A percentile compares a stretch with the other conserved stretches of the same genome.
Evolutionary conservation across 2,888 invertebrate genomes (phyloP).

Genomic region (Lithodes maja): DNA sequence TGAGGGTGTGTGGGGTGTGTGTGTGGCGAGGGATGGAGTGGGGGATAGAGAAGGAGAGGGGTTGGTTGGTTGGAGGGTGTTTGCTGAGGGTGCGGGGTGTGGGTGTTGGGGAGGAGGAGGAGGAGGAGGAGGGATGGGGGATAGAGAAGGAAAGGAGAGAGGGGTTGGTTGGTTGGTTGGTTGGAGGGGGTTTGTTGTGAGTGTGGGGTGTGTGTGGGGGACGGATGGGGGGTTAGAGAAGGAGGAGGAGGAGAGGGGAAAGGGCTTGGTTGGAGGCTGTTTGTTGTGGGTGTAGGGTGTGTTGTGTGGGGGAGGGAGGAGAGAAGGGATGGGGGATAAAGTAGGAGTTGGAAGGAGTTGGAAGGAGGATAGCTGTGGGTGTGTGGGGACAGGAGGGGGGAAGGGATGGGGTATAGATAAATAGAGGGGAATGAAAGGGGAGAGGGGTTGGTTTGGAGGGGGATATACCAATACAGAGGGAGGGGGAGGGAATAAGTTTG

Average conservation of each 20-base stretch:
- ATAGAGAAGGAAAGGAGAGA: too few species aligned
- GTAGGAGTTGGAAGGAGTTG: background rate
- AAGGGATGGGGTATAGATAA: background rate
- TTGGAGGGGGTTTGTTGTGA: too few species aligned
- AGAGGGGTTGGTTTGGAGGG: background rate
- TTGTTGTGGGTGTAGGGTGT: too few species aligned
- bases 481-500: background rate
- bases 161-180: too few species aligned
- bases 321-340: background rate
- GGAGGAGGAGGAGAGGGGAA: background rate
- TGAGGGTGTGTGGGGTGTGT: too few species aligned
- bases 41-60: too few species aligned
- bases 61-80: too few species aligned
- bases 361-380: background rate
- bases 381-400: background rate
- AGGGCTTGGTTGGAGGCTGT: background rate
- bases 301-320: background rate
- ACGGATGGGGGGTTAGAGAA: background rate
- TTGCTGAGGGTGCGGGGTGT: too few species aligned
- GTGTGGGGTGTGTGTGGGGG: background rate
- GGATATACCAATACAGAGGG: background rate
- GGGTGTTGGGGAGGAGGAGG: too few species aligned
- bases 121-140: too few species aligned
- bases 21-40: too few species aligned
- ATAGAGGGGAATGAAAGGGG: background rate